Percentiles rank a stretch among this genome's conserved stretches.
Evolutionary conservation across 2,113 vertebrate species (phyloP).

Genomic region (Mystacornis crossleyi): DNA sequence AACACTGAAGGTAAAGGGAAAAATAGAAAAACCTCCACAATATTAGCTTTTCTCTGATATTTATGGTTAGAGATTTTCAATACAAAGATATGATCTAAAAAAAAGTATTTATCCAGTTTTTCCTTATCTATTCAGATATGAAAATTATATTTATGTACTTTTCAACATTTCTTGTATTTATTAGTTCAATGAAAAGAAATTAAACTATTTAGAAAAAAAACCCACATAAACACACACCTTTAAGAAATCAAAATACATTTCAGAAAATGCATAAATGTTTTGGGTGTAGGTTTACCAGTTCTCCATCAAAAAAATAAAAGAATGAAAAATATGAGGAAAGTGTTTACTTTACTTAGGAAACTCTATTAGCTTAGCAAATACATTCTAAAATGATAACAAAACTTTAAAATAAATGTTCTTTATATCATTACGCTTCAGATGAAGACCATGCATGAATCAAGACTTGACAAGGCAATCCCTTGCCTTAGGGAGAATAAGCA

Average conservation of each 20-base stretch:
- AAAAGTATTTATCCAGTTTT: not conserved
- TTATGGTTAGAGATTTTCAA: not conserved
- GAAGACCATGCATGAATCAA: not conserved
- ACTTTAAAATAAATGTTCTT: not conserved
- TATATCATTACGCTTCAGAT: not conserved
- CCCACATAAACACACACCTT: fast-evolving
- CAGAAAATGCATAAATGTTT: not conserved
- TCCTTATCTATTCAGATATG: not conserved
- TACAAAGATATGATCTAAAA: not conserved
- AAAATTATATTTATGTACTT: not conserved
- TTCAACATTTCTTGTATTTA: not conserved
- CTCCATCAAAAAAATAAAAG: fast-evolving
- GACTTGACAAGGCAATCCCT: not conserved
- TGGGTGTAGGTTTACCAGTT: not conserved
- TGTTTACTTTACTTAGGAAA: not conserved
- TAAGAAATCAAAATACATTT: not conserved
- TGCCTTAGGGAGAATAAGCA: not conserved
- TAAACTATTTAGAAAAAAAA: not conserved
- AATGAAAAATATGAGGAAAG: not conserved
- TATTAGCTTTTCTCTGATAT: not conserved
- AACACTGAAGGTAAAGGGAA: not conserved
- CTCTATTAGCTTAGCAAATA: not conserved
- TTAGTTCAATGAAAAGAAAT: not conserved
- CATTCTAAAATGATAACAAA: not conserved
- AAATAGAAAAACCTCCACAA: not conserved